phyloP scores from a whole-genome alignment of 2,797 vertebrate species.

The Lacerta agilis region DNA sequence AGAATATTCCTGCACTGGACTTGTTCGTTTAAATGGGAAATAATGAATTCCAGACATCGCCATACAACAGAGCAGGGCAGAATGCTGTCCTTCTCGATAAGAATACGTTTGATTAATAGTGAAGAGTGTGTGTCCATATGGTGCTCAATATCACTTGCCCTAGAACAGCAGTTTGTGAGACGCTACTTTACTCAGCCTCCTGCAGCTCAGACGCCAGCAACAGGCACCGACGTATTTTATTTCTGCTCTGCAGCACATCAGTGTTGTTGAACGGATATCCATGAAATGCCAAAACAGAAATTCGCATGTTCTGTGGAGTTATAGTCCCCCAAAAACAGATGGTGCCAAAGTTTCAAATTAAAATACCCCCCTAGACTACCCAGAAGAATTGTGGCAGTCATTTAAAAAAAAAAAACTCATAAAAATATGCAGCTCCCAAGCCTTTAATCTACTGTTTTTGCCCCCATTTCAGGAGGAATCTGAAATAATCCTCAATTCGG shows the following conservation, averaged over 20 bases:
- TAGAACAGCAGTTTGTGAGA: neutral
- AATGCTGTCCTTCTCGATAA: neutral
- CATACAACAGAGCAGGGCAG: neutral
- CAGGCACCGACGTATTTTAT: neutral
- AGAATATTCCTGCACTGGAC: neutral
- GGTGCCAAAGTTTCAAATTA: conserved; percentile 26
- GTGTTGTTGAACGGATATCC: neutral
- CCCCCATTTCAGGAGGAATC: neutral
- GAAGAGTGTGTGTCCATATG: neutral
- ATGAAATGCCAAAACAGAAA: neutral
- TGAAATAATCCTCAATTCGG: conserved; percentile 3
- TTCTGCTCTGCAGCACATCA: neutral
- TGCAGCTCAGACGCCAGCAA: neutral
- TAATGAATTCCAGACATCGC: neutral
- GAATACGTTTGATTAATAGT: neutral
- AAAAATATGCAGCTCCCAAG: neutral
- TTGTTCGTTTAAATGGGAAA: neutral
- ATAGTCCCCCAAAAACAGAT: conserved; percentile 8
- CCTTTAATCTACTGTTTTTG: conserved; percentile 12
- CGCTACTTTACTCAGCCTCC: neutral
- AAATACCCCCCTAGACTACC: conserved; percentile 26
- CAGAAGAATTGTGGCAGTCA: neutral
- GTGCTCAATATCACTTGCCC: neutral
- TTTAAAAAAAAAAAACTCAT: neutral
- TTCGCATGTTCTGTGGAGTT: neutral